phyloP scores from a whole-genome alignment of 2,888 invertebrate genomes.

The Drosophila leonis region DNA sequence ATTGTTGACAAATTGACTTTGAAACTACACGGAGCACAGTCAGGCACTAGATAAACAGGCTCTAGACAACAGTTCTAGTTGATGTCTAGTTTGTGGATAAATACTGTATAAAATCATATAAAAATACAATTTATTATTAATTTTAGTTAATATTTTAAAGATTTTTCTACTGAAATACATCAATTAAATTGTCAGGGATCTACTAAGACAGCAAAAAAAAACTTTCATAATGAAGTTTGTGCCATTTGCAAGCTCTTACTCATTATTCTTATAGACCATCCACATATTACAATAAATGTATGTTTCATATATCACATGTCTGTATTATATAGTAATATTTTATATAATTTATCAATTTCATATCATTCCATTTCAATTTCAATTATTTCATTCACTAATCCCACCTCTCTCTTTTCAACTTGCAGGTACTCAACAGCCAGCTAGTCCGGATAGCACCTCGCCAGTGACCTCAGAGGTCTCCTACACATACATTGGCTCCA shows the following conservation, averaged over 20 bases:
- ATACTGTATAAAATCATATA: too few species aligned
- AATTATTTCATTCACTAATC: background rate
- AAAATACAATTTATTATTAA: background rate
- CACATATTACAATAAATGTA: too few species aligned
- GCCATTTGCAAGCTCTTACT: too few species aligned
- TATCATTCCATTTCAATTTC: background rate
- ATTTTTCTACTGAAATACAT: too few species aligned
- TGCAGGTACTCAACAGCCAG: slow-evolving; percentile 88
- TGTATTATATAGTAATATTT: background rate
- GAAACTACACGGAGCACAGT: slow-evolving; percentile 6
- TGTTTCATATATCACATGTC: background rate
- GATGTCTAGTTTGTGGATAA: background rate
- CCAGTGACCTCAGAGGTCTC: slow-evolving; percentile 92
- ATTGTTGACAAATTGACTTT: slow-evolving; percentile 61
- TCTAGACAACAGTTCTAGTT: too few species aligned
- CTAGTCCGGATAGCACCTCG: slow-evolving; percentile 94
- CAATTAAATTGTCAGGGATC: too few species aligned
- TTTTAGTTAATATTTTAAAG: too few species aligned
- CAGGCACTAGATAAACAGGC: background rate
- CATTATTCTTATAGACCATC: too few species aligned
- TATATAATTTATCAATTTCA: too few species aligned
- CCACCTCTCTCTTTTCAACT: slow-evolving; percentile 2
- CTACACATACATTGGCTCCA: slow-evolving; percentile 85
- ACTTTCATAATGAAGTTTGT: too few species aligned
- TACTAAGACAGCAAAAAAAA: too few species aligned